phyloP scores from a whole-genome alignment of 2,113 vertebrate genomes.

The Oncorhynchus kisutch region DNA sequence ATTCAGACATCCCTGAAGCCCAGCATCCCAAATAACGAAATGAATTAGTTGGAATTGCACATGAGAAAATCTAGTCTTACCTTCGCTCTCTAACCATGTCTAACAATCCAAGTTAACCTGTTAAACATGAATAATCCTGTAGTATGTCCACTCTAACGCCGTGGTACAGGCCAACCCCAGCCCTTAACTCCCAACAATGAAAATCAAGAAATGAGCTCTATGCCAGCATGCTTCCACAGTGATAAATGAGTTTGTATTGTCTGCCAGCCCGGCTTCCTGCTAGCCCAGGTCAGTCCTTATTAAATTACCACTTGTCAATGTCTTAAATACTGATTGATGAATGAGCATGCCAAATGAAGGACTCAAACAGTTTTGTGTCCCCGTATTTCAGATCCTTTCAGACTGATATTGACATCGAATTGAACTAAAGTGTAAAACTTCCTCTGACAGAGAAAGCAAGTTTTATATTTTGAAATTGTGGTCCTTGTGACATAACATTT shows the following conservation, averaged over 20 bases:
- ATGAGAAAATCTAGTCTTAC: neutral
- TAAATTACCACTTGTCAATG: conserved; percentile 98
- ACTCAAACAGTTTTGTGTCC: conserved; percentile 82
- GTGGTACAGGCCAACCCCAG: conserved; percentile 39
- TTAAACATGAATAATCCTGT: neutral
- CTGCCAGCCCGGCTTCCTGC: conserved; percentile 92
- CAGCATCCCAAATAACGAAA: neutral
- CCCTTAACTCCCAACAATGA: conserved; percentile 70
- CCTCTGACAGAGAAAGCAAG: neutral
- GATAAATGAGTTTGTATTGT: conserved; percentile 98
- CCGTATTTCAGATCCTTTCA: conserved; percentile 64
- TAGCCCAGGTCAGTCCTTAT: conserved; percentile 93
- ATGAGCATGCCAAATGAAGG: conserved; percentile 90
- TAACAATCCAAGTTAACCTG: neutral
- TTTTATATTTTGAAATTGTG: neutral
- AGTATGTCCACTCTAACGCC: neutral
- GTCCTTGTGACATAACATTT: neutral
- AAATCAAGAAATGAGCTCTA: conserved; percentile 75
- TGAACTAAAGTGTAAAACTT: conserved; percentile 27
- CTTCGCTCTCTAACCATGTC: neutral
- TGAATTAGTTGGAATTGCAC: conserved; percentile 16
- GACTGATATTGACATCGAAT: conserved; percentile 67
- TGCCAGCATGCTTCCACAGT: conserved; percentile 74
- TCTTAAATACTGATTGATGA: conserved; percentile 97
- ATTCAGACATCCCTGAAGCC: conserved; percentile 73